Evolutionary conservation across 2,797 vertebrate genomes (phyloP).

Genomic region (Bothrops alternatus): DNA sequence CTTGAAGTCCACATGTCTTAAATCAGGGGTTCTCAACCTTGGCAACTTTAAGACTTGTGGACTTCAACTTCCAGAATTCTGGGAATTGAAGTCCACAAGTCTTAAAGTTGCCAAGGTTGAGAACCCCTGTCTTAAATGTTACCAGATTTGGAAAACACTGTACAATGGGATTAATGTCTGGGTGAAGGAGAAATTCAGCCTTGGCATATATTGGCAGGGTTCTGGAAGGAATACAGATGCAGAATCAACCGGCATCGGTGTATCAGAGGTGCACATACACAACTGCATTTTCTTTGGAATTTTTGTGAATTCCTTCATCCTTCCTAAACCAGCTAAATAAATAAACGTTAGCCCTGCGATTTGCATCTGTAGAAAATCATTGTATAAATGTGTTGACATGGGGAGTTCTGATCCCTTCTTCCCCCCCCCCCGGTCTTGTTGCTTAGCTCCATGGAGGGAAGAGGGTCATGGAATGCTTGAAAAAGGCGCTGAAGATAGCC

Average conservation of each 20-base stretch:
- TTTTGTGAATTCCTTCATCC: neutral
- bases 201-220: neutral
- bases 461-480: constrained; percentile 97
- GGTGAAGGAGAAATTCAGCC: neutral
- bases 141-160: neutral
- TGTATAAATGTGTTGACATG: neutral
- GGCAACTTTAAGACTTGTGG: too few species aligned
- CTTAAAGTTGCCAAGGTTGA: too few species aligned
- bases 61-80: too few species aligned
- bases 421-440: neutral
- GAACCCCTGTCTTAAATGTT: too few species aligned
- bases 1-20: neutral
- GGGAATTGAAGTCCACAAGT: too few species aligned
- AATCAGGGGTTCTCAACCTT: too few species aligned
- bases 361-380: neutral
- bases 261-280: neutral
- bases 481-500: constrained; percentile 98
- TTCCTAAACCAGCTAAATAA: neutral
- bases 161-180: neutral
- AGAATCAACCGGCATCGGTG: neutral
- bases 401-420: neutral
- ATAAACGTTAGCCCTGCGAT: neutral
- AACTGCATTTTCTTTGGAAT: neutral
- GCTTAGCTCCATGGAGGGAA: constrained; percentile 92
- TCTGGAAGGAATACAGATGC: neutral